Evolutionary conservation across 2,797 vertebrate genomes (phyloP), one percentile per base, ranked within the genome.

Genomic region (Ispidina lecontei): DNA sequence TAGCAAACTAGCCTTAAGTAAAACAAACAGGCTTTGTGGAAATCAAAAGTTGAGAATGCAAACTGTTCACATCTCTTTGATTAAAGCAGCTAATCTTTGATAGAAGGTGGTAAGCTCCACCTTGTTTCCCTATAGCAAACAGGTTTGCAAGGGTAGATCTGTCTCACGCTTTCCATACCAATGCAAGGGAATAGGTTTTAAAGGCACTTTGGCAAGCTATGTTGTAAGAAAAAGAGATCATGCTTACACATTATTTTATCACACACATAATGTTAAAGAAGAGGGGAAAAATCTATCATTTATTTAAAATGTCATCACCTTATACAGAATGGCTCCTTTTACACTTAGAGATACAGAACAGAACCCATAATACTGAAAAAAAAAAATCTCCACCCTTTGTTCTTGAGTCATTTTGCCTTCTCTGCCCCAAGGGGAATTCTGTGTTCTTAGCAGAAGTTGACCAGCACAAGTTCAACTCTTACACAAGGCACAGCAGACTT

Each of bases 1-100:
- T 91, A 91, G 83, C 65, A 54, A 90, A 86, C 59, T 86, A 39
- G 70, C 92, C 93, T 91, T 83, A 84, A 95, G 91, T 95, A 94
- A 96, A 96, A 95, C 90, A 94, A 95, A 91, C 83, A 95, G 82
- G 74, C 90, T 93, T 85, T 93, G 91, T 87, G 84, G 82, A 94
- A 96, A 85, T 87, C 77, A 81, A 29, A 93, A 95, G 81, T 14
- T 89, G 94, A 91, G 85, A 92, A 91, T 59, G 75, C 44, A 90
- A 46, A 49, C 56, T 75, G 69, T 77, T 84, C 63, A 28, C 22
- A n/a, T 81, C 69, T 67, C 79, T 62, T n/a, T 82, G 80, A 94
- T 80, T 91, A 72, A 90, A 84, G 77, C 65, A 71, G 67, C 49
- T 82, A 55, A 46, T 63, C 73, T 92, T 63, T 85, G 72, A 81